These are phyloP conservation scores for Mechanitis messenoides DNA, from an alignment of 2,888 invertebrate species.

Conservation along the genomic window DNA sequence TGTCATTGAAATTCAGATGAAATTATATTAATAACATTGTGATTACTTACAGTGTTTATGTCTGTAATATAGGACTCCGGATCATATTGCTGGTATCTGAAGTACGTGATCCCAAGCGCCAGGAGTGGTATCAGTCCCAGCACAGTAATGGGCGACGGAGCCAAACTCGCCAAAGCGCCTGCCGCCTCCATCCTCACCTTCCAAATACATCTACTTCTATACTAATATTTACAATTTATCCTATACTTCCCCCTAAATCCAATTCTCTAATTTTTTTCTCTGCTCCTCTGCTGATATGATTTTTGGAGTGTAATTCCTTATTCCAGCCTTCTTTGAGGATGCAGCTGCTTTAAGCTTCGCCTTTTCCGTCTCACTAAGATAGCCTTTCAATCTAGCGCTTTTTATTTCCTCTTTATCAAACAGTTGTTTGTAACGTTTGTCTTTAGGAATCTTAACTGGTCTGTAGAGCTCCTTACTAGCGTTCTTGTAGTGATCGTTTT, in stretches of 20 bases:
- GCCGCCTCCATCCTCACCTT: conserved; percentile 66
- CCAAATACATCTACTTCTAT: conserved; percentile 63
- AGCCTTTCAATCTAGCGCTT: conserved; percentile 53
- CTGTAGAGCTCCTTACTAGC: conserved; percentile 69
- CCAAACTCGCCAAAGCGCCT: conserved; percentile 75
- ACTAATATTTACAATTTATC: conserved; percentile 69
- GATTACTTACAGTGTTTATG: conserved; percentile 79
- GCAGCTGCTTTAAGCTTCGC: conserved; percentile 60
- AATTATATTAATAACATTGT: no score
- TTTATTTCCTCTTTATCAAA: conserved; percentile 58
- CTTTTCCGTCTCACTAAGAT: conserved; percentile 62
- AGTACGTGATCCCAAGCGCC: conserved; percentile 87
- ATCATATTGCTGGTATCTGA: conserved; percentile 87
- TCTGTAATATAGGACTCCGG: conserved; percentile 88
- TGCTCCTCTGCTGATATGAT: conserved; percentile 78
- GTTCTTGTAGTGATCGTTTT: conserved; percentile 71
- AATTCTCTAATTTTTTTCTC: conserved; percentile 76
- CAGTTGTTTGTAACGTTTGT: conserved; percentile 67
- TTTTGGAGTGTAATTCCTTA: conserved; percentile 84
- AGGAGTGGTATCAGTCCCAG: conserved; percentile 87
- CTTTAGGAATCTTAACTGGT: conserved; percentile 70
- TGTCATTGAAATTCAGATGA: neutral
- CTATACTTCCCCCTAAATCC: conserved; percentile 78
- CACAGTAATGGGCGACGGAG: conserved; percentile 79
- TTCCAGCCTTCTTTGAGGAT: conserved; percentile 74